Evolutionary conservation across 2,113 vertebrate species (phyloP).

Genomic region (Pteronura brasiliensis): DNA sequence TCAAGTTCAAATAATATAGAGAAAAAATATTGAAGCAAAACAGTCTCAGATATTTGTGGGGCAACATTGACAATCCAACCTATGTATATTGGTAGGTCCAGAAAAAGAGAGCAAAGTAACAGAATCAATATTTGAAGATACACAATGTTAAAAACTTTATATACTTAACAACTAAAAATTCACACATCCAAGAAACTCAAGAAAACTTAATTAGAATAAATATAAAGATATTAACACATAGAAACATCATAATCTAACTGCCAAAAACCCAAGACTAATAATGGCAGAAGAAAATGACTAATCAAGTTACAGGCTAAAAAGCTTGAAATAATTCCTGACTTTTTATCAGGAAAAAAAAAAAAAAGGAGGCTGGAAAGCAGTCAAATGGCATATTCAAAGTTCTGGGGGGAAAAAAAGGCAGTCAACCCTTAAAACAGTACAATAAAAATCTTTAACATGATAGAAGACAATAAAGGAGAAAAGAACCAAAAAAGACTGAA

Average conservation of each 20-base stretch:
- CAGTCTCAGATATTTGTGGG: neutral
- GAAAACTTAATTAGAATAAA: neutral
- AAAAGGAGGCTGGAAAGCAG: neutral
- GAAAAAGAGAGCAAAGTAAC: neutral
- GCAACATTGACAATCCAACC: neutral
- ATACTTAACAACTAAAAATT: neutral
- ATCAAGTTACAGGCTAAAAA: neutral
- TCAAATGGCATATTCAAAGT: neutral
- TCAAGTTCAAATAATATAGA: neutral
- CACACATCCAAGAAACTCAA: neutral
- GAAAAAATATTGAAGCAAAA: neutral
- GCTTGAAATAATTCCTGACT: neutral
- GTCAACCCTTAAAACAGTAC: neutral
- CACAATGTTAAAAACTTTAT: neutral
- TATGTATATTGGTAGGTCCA: neutral
- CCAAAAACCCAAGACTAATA: neutral
- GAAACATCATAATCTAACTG: neutral
- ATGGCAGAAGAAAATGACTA: neutral
- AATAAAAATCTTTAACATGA: neutral
- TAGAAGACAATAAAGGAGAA: neutral
- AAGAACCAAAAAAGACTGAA: neutral
- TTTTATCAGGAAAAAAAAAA: neutral
- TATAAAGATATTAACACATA: neutral
- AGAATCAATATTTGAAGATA: neutral
- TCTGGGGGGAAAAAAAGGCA: neutral